Percentiles rank a stretch among this genome's conserved stretches.
phyloP scores from a whole-genome alignment of 2,888 invertebrate genomes.

The Dasypolia templi region DNA sequence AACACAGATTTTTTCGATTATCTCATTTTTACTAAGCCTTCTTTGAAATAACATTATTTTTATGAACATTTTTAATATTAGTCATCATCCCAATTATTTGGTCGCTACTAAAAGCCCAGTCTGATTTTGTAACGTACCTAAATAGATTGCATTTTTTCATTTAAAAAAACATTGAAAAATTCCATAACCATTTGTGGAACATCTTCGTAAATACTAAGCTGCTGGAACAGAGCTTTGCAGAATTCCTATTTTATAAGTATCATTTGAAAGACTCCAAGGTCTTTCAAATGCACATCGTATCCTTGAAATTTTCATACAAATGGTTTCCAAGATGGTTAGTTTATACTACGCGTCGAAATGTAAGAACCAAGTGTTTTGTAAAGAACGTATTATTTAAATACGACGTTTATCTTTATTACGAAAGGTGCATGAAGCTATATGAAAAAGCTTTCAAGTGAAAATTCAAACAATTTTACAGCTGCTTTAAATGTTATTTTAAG shows the following conservation, averaged over 20 bases:
- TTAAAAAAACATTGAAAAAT: background rate
- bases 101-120: background rate
- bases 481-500: background rate
- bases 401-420: slow-evolving; percentile 14
- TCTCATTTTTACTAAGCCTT: too few species aligned
- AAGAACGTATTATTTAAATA: slow-evolving; percentile 23
- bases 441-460: slow-evolving; percentile 17
- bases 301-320: slow-evolving; percentile 80
- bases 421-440: slow-evolving; percentile 15
- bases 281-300: slow-evolving; percentile 73
- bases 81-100: too few species aligned
- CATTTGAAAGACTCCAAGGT: too few species aligned
- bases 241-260: slow-evolving; percentile 17
- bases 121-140: background rate
- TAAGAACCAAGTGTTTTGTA: slow-evolving; percentile 15
- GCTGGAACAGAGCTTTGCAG: background rate
- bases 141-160: background rate
- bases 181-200: background rate
- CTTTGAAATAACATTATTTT: too few species aligned
- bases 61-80: too few species aligned
- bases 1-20: too few species aligned
- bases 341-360: background rate
- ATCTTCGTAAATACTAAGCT: background rate
- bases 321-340: slow-evolving; percentile 62
- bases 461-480: background rate